phyloP scores from a whole-genome alignment of 2,797 vertebrate species.

The Eremophila alpestris region DNA sequence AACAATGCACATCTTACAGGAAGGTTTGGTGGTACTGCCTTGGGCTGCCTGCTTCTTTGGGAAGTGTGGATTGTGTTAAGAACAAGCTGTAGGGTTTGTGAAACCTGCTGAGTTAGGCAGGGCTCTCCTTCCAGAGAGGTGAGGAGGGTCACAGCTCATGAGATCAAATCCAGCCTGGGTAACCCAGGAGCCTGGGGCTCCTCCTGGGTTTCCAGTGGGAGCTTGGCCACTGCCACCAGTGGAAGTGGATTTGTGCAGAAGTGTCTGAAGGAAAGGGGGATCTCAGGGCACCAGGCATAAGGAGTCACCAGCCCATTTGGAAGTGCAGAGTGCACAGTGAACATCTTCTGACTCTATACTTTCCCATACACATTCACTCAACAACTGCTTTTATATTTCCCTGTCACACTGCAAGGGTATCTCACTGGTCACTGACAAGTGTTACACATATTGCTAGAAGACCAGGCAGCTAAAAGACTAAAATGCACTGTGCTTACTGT shows the following conservation, averaged over 20 bases:
- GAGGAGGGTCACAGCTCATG: not conserved
- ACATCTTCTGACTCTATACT: not conserved
- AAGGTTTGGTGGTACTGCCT: not conserved
- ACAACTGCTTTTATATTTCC: constrained; percentile 39
- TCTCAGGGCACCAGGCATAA: not conserved
- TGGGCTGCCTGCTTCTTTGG: not conserved
- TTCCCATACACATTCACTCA: not conserved
- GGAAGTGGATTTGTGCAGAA: not conserved
- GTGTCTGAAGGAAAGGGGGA: not conserved
- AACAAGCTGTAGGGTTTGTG: not conserved
- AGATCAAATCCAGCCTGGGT: accelerated
- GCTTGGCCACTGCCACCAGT: not conserved
- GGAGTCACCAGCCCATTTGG: not conserved
- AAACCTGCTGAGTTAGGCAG: not conserved
- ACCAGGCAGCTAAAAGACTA: constrained; percentile 59
- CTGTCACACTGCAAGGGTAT: not conserved
- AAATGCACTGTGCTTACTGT: constrained; percentile 50
- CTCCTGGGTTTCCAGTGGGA: not conserved
- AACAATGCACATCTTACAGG: not conserved
- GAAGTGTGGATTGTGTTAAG: not conserved
- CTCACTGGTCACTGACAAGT: constrained; percentile 13
- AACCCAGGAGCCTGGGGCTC: not conserved
- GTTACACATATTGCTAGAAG: constrained; percentile 30
- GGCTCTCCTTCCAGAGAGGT: not conserved
- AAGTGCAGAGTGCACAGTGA: not conserved